Percentiles rank a stretch among this genome's conserved stretches.
phyloP scores from a whole-genome alignment of 2,797 vertebrate species.

The Myotis vivesi region DNA sequence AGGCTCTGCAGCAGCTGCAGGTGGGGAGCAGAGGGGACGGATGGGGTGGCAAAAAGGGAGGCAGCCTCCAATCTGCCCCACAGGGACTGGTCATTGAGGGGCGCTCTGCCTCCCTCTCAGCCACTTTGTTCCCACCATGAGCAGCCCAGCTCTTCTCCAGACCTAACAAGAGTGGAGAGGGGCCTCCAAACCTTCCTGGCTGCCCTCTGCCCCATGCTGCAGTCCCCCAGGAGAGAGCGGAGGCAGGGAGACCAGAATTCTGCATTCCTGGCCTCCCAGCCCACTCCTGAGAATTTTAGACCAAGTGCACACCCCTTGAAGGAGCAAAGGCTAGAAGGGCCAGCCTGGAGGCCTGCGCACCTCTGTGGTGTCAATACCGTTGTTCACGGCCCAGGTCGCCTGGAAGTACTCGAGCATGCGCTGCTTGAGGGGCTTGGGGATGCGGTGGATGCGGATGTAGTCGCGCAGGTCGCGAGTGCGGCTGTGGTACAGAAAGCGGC shows the following conservation, averaged over 20 bases:
- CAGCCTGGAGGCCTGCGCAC: constrained; percentile 73
- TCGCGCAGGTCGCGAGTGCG: constrained; percentile 94
- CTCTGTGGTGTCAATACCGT: constrained; percentile 94
- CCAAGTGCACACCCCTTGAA: background rate
- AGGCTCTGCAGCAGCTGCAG: constrained; percentile 82
- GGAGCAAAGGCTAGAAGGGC: background rate
- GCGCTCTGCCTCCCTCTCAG: background rate
- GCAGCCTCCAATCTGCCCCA: background rate
- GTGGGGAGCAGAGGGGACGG: background rate
- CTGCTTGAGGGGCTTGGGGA: constrained; percentile 92
- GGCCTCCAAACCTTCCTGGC: background rate
- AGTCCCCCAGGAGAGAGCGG: background rate
- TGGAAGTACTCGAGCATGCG: constrained; percentile 95
- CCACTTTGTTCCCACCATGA: background rate
- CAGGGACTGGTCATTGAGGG: too few relatives aligned
- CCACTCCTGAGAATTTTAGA: background rate
- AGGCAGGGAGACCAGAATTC: background rate
- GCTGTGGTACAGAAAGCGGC: constrained; percentile 95
- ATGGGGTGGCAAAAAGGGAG: background rate
- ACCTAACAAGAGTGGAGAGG: background rate
- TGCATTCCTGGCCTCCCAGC: background rate
- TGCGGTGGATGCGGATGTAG: constrained; percentile 92
- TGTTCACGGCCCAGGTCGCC: constrained; percentile 94
- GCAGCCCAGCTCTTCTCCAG: background rate
- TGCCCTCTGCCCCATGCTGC: background rate